A percentile compares a stretch with the other conserved stretches of the same genome.
Evolutionary conservation across 2,113 vertebrate genomes (phyloP).

Genomic region (Heterochromis multidens): DNA sequence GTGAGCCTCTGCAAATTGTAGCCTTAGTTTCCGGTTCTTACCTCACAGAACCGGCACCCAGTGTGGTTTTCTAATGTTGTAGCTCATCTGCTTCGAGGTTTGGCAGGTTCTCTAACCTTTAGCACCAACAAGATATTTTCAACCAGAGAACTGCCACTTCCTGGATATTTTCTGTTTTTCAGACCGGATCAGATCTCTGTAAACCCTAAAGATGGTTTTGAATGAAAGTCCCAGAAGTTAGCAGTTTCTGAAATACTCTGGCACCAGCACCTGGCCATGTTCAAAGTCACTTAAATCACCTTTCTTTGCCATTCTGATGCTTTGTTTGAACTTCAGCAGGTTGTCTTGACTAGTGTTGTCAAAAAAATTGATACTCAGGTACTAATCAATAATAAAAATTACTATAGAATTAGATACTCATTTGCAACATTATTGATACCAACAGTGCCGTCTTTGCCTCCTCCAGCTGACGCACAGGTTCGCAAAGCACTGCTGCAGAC

Average conservation of each 20-base stretch:
- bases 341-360: background rate
- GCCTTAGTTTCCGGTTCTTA: too few relatives aligned
- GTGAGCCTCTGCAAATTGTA: too few relatives aligned
- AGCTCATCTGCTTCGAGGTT: background rate
- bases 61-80: background rate
- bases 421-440: background rate
- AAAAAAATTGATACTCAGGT: background rate
- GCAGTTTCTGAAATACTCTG: background rate
- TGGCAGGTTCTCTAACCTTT: background rate
- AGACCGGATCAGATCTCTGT: background rate
- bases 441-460: background rate
- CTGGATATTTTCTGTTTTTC: background rate
- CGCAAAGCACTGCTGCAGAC: background rate
- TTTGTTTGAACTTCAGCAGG: background rate
- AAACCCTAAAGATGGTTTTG: background rate
- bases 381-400: background rate
- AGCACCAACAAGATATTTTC: background rate
- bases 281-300: background rate
- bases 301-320: background rate
- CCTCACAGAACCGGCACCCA: too few relatives aligned
- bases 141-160: background rate
- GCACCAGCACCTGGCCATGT: background rate
- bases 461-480: background rate
- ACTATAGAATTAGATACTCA: background rate
- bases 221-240: background rate